A percentile compares a stretch with the other conserved stretches of the same genome.
Evolutionary conservation across 2,797 vertebrate genomes (phyloP).

Genomic region (Cebuella pygmaea): DNA sequence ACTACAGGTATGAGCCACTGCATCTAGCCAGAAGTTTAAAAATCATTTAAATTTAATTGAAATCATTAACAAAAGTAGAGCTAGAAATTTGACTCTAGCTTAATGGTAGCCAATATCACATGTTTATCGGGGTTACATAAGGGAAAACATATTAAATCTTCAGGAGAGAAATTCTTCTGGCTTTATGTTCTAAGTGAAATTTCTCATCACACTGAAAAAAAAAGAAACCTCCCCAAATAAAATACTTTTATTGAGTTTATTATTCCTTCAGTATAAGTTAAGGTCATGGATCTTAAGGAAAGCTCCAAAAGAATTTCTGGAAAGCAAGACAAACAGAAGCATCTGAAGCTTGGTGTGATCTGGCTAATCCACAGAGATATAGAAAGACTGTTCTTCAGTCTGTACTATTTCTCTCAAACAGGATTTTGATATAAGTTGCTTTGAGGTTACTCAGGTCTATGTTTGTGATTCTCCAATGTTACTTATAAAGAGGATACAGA

Average conservation of each 20-base stretch:
- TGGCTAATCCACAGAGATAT: not conserved
- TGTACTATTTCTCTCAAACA: not conserved
- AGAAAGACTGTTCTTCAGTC: not conserved
- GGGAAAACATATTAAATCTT: not conserved
- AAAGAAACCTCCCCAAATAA: not conserved
- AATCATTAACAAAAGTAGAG: not conserved
- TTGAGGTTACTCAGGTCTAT: not conserved
- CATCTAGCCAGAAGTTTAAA: not conserved
- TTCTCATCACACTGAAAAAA: not conserved
- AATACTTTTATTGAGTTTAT: not conserved
- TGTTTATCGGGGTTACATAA: not conserved
- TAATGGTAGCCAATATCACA: not conserved
- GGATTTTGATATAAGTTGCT: not conserved
- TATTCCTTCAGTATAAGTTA: not conserved
- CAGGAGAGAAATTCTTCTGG: not conserved
- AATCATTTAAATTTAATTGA: not conserved
- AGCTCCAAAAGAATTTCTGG: not conserved
- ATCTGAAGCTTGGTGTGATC: not conserved
- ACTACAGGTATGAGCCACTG: not conserved
- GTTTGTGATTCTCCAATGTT: not conserved
- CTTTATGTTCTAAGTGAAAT: not conserved
- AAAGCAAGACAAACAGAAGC: not conserved
- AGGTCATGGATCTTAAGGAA: not conserved
- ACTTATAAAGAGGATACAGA: not conserved
- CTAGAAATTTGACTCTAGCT: constrained; percentile 15